Base-by-base conservation (phyloP, 2,113 vertebrate genomes). In the Phocoena sinus region DNA sequence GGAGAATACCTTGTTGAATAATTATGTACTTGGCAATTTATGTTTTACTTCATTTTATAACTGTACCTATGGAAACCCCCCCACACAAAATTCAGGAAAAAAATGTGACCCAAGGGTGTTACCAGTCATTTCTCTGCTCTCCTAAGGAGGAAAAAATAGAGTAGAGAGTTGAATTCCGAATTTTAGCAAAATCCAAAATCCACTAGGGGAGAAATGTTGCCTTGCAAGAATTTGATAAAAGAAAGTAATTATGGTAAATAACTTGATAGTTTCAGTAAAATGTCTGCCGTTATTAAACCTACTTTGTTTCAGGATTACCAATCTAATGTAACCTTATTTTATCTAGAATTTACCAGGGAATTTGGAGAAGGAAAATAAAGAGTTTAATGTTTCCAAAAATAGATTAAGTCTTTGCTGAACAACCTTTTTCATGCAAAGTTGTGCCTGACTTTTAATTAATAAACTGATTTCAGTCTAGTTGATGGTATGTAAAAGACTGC, bases 21-120 rank as follows among this genome's bases (percentile, higher is more conserved):
- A 70, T 63, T 63, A 65, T 2, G n/a, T 25, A 38, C 50, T 79
- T 74, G 68, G 21, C 56, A 88, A 25, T 28, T 31, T 56, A 41
- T 13, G 33, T 38, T 90, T n/a, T 28, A 50, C 41, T 53, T 65
- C 41, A 65, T 50, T 53, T 50, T 77, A 5, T 65, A 77, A 77
- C 33, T 21, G 1, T 2, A 65, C 17, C 33, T 36, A 47, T 31
- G 4, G 36, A 23, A 23, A 3, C 47, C 0, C 11, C 2, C 6
- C 0, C 50, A 6, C 7, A 3, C 0, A 21, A 31, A 80, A 38
- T 33, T 31, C 26, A 41, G 47, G 20, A 13, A 58, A 31, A 31
- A 28, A 58, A 14, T 56, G 26, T 56, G 26, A 81, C 36, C 12
- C 26, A 18, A 33, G 36, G 8, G 3, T 38, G 56, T 90, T 65